phyloP scores from a whole-genome alignment of 2,888 invertebrate genomes.

The Catocala fraxini region DNA sequence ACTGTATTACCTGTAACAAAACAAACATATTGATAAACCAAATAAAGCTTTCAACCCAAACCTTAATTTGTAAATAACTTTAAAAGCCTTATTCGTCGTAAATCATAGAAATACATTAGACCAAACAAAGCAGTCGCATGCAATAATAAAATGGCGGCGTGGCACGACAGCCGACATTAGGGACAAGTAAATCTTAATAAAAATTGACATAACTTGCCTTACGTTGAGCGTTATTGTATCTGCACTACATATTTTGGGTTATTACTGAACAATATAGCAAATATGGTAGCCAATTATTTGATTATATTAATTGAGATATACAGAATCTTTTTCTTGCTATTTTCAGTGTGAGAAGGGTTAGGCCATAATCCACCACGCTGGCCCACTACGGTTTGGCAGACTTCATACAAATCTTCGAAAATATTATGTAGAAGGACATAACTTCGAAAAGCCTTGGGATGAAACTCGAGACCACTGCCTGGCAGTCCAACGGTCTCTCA shows the following conservation, averaged over 20 bases:
- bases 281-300: neutral
- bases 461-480: too few relatives aligned
- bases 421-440: too few relatives aligned
- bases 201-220: constrained; percentile 24
- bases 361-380: too few relatives aligned
- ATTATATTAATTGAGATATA: too few relatives aligned
- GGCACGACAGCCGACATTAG: constrained; percentile 35
- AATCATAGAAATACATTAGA: constrained; percentile 29
- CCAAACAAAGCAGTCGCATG: too few relatives aligned
- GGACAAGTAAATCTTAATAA: constrained; percentile 42
- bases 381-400: too few relatives aligned
- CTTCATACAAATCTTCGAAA: too few relatives aligned
- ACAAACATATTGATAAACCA: constrained; percentile 14
- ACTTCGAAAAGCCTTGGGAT: too few relatives aligned
- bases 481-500: too few relatives aligned
- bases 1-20: constrained; percentile 11
- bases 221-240: constrained; percentile 7
- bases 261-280: neutral
- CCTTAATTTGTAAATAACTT: constrained; percentile 26
- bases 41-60: neutral
- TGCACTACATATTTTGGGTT: constrained; percentile 2
- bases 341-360: too few relatives aligned
- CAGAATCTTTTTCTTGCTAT: too few relatives aligned
- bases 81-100: constrained; percentile 10
- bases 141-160: constrained; percentile 25